Evolutionary conservation across 1,140 invertebrate species (phyloP).

Genomic region (Drosophila auraria): DNA sequence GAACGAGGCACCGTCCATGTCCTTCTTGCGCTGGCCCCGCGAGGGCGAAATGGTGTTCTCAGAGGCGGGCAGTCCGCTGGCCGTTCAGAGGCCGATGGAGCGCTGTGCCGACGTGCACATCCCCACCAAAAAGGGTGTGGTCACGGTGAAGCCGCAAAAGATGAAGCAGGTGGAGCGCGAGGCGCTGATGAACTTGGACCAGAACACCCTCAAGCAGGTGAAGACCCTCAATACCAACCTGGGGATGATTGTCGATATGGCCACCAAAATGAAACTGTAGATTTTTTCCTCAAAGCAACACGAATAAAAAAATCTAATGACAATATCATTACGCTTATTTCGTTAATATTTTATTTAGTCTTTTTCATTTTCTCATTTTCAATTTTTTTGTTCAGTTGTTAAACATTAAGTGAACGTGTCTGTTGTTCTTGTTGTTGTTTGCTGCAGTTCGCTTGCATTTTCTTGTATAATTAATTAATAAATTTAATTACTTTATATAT

Average conservation of each 20-base stretch:
- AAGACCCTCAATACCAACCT: constrained; percentile 66
- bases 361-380: constrained; percentile 81
- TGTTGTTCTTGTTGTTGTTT: constrained; percentile 52
- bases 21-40: constrained; percentile 86
- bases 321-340: constrained; percentile 58
- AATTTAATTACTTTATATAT: constrained; percentile 69
- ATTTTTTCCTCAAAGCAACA: neutral
- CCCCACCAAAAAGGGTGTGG: constrained; percentile 86
- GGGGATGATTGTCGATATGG: constrained; percentile 60
- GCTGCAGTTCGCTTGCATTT: constrained; percentile 58
- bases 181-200: constrained; percentile 62
- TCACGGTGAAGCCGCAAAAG: constrained; percentile 64
- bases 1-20: constrained; percentile 51
- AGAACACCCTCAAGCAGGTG: constrained; percentile 61
- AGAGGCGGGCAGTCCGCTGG: constrained; percentile 87
- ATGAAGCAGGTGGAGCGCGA: constrained; percentile 50
- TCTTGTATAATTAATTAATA: constrained; percentile 81
- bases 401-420: constrained; percentile 69
- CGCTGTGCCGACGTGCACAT: constrained; percentile 87
- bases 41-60: constrained; percentile 87
- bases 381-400: constrained; percentile 66
- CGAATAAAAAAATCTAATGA: neutral
- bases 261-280: constrained; percentile 23
- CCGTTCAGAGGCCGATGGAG: constrained; percentile 84
- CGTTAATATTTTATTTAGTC: constrained; percentile 83